Evolutionary conservation across 2,113 vertebrate genomes (phyloP).

Genomic region (Sander vitreus): DNA sequence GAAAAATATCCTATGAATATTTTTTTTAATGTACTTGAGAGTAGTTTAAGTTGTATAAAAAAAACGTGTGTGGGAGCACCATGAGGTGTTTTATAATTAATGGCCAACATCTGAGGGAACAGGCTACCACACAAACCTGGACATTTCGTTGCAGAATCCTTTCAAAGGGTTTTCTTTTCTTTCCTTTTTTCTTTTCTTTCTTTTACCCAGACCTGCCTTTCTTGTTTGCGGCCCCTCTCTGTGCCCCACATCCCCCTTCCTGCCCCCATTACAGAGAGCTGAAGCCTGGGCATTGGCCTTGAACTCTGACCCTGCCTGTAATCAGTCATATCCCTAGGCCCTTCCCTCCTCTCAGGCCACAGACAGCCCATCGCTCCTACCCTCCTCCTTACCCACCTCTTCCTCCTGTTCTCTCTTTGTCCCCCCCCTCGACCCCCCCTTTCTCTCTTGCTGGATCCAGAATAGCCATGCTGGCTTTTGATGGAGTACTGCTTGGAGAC

Average conservation of each 20-base stretch:
- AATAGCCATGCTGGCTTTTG: constrained; percentile 70
- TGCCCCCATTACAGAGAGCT: constrained; percentile 78
- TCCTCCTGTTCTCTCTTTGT: constrained; percentile 72
- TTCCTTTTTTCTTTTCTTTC: constrained; percentile 37
- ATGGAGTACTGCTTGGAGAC: constrained; percentile 68
- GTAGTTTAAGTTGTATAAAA: constrained; percentile 4
- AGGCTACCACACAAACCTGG: constrained; percentile 46
- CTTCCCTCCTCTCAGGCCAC: constrained; percentile 76
- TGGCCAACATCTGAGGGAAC: constrained; percentile 56
- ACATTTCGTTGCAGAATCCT: constrained; percentile 54
- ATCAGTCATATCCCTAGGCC: constrained; percentile 89
- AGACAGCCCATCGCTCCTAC: constrained; percentile 78
- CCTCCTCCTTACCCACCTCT: constrained; percentile 52
- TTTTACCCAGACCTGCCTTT: constrained; percentile 65
- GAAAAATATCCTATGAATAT: not conserved
- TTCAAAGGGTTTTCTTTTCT: constrained; percentile 47
- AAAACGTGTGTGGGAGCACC: not conserved
- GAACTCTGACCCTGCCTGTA: constrained; percentile 84
- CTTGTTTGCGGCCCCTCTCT: constrained; percentile 67
- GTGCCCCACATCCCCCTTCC: constrained; percentile 64
- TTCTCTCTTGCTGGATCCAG: constrained; percentile 57
- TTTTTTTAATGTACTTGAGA: constrained; percentile 14
- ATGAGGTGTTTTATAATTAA: constrained; percentile 53
- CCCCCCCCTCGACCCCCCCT: constrained; percentile 26
- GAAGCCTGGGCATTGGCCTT: constrained; percentile 81